Percentiles rank a stretch among this genome's conserved stretches.
Conservation (phyloP, 2,888 invertebrate species). For the Dorcus parallelipipedus region DNA sequence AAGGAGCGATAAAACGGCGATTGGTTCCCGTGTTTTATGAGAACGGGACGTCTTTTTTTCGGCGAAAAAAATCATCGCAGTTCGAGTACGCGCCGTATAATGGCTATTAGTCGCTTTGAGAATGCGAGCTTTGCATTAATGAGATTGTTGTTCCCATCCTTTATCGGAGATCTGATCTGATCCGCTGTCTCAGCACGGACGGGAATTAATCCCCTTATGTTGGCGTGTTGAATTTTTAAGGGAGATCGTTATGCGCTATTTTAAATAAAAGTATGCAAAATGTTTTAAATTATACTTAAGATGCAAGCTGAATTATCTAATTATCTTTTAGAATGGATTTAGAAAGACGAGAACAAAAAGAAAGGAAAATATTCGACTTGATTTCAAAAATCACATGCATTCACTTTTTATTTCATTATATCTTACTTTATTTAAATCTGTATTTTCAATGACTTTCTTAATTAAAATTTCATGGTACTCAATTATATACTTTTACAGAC, state of each 20-base stretch:
- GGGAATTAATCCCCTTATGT: not conserved
- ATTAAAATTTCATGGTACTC: too few species aligned
- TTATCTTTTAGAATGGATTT: too few species aligned
- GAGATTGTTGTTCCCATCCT: conserved; percentile 4
- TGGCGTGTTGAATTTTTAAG: not conserved
- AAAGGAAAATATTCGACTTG: too few species aligned
- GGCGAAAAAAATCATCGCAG: not conserved
- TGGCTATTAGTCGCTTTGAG: not conserved
- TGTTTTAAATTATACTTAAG: too few species aligned
- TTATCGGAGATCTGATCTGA: not conserved
- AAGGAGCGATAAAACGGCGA: not conserved
- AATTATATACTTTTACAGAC: too few species aligned
- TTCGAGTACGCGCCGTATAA: not conserved
- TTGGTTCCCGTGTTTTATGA: not conserved
- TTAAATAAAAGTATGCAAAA: too few species aligned
- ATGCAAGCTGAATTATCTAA: too few species aligned
- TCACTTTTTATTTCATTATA: too few species aligned
- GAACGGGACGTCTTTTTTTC: not conserved
- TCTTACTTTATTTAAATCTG: too few species aligned
- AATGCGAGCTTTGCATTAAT: conserved; percentile 3
- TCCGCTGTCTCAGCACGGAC: conserved; percentile 1
- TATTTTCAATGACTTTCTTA: too few species aligned
- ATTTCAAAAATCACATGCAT: too few species aligned
- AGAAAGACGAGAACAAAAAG: too few species aligned
- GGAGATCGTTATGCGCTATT: not conserved